Conservation (phyloP, 1,140 invertebrate genomes). For the Papilio helenus region DNA sequence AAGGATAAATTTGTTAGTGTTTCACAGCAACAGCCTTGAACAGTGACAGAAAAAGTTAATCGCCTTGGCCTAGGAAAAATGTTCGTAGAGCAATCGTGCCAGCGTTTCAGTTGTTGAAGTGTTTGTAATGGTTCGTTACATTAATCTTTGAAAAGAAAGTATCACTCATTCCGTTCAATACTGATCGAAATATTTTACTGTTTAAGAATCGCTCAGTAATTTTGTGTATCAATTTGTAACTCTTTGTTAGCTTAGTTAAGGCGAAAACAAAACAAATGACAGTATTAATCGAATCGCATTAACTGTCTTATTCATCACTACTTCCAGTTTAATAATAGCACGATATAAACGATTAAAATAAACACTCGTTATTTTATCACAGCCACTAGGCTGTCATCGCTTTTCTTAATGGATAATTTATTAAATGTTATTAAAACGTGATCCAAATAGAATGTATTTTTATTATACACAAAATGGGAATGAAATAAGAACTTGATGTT, state of each 20-base stretch:
- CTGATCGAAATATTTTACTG: neutral
- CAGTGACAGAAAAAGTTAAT: neutral
- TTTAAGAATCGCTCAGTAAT: neutral
- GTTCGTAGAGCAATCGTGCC: neutral
- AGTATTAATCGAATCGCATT: conserved; percentile 18
- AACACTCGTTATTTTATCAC: conserved; percentile 20
- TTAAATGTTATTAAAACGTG: conserved; percentile 19
- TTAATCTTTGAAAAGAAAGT: neutral
- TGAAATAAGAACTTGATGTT: neutral
- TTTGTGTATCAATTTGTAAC: conserved; percentile 8
- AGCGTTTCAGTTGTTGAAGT: neutral
- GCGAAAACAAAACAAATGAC: conserved; percentile 16
- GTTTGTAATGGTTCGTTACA: neutral
- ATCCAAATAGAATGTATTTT: neutral
- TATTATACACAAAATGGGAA: neutral
- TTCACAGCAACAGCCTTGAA: neutral
- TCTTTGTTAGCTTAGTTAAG: conserved; percentile 14
- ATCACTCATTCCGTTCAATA: neutral
- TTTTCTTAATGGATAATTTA: conserved; percentile 12
- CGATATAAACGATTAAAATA: conserved; percentile 10
- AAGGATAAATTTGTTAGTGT: neutral
- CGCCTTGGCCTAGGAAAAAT: neutral
- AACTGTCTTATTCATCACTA: conserved; percentile 11
- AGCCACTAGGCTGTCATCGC: conserved; percentile 12
- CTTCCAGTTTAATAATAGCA: conserved; percentile 2